Percentiles rank a stretch among this genome's conserved stretches.
Evolutionary conservation across 2,888 invertebrate species (phyloP).

Genomic region (Philopedon plagiatum): DNA sequence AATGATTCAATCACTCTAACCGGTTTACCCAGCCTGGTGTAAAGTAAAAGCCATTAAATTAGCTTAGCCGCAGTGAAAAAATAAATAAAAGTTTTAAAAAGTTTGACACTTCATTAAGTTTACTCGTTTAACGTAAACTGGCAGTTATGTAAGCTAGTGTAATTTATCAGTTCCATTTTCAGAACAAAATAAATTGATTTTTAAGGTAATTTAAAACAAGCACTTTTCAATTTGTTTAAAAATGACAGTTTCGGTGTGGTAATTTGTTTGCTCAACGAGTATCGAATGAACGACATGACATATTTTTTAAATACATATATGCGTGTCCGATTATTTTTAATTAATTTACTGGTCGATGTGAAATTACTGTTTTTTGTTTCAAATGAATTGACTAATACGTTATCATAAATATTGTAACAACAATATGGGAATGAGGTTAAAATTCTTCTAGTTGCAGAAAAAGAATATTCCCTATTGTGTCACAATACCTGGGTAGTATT

Average conservation of each 20-base stretch:
- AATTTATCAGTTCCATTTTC: constrained; percentile 37
- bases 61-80: constrained; percentile 17
- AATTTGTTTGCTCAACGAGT: background rate
- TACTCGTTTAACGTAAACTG: constrained; percentile 38
- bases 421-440: too few species aligned
- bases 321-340: background rate
- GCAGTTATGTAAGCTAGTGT: constrained; percentile 32
- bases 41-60: constrained; percentile 19
- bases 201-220: constrained; percentile 18
- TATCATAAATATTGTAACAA: background rate
- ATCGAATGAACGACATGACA: background rate
- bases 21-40: background rate
- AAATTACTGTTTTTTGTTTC: too few species aligned
- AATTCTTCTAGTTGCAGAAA: too few species aligned
- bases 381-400: background rate
- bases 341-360: background rate
- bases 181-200: constrained; percentile 15
- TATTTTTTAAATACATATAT: background rate
- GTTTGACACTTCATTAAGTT: constrained; percentile 43
- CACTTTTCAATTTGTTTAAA: constrained; percentile 14
- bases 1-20: constrained; percentile 3
- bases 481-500: too few species aligned
- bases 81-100: constrained; percentile 43
- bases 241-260: background rate
- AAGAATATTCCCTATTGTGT: too few species aligned